phyloP scores from a whole-genome alignment of 2,113 vertebrate species.

The Psophia crepitans region DNA sequence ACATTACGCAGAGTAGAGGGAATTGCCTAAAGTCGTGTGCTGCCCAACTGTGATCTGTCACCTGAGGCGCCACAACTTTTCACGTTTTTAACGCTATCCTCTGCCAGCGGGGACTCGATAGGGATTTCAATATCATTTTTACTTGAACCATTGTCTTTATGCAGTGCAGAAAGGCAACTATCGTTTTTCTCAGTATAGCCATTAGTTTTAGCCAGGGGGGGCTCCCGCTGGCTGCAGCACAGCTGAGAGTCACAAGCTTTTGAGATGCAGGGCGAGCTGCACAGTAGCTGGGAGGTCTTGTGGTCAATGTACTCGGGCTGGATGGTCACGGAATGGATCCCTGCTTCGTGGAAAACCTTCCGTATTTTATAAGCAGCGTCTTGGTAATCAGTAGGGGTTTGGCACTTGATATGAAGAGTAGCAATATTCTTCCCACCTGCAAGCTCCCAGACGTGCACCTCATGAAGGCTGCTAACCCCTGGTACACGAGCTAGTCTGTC shows the following conservation, averaged over 20 bases:
- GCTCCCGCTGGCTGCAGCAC: conserved; percentile 74
- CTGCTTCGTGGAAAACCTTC: conserved; percentile 77
- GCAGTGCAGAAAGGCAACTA: background rate
- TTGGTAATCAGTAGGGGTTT: conserved; percentile 44
- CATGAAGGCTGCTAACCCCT: conserved; percentile 77
- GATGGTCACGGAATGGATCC: conserved; percentile 82
- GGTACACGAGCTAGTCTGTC: conserved; percentile 67
- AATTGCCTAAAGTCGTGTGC: conserved; percentile 69
- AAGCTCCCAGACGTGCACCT: conserved; percentile 83
- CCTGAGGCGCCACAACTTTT: background rate
- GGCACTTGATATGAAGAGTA: conserved; percentile 79
- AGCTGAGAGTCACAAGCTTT: conserved; percentile 67
- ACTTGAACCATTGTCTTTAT: background rate
- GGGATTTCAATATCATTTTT: conserved; percentile 38
- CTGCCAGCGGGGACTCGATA: background rate
- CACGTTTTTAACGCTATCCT: background rate
- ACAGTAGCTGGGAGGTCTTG: conserved; percentile 38
- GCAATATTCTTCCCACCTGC: conserved; percentile 79
- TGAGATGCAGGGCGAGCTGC: conserved; percentile 76
- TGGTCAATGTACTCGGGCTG: conserved; percentile 75
- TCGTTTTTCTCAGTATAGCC: conserved; percentile 57
- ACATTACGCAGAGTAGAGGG: background rate
- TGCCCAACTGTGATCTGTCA: background rate
- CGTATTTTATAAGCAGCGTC: conserved; percentile 68
- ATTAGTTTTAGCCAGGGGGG: conserved; percentile 21